Percentiles rank a stretch among this genome's conserved stretches.
Evolutionary conservation across 2,113 vertebrate species (phyloP).

Genomic region (Plecotus auritus): DNA sequence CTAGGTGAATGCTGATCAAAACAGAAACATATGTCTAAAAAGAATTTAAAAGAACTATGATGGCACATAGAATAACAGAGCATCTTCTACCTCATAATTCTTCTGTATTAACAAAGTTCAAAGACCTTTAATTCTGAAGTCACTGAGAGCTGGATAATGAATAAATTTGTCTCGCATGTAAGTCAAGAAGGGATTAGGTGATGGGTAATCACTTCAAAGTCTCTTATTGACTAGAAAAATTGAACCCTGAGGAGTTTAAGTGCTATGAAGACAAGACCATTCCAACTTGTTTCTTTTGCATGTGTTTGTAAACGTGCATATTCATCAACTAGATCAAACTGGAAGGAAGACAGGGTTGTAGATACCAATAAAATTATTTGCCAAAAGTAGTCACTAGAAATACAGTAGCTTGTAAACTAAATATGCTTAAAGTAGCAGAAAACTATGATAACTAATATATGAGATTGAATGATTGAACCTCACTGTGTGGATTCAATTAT

Average conservation of each 20-base stretch:
- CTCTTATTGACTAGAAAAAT: not conserved
- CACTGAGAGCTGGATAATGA: not conserved
- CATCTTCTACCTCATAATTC: not conserved
- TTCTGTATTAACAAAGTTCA: not conserved
- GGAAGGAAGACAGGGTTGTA: not conserved
- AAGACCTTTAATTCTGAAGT: not conserved
- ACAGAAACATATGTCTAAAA: not conserved
- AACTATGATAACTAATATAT: conserved; percentile 70
- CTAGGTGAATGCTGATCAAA: not conserved
- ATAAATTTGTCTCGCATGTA: not conserved
- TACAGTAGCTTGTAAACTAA: conserved; percentile 76
- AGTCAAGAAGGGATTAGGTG: not conserved
- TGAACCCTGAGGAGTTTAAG: not conserved
- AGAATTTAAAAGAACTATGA: not conserved
- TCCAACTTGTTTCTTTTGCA: not conserved
- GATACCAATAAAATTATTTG: not conserved
- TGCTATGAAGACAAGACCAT: not conserved
- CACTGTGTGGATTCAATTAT: conserved; percentile 78
- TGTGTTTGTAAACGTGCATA: not conserved
- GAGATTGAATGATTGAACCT: conserved; percentile 72
- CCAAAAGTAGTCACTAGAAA: conserved; percentile 63
- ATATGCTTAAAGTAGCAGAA: conserved; percentile 74
- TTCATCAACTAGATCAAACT: not conserved
- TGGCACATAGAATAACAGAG: not conserved
- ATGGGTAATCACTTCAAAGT: not conserved